Percentiles rank a stretch among this genome's conserved stretches.
Evolutionary conservation across 2,113 vertebrate species (phyloP).

Genomic region (Dasypus novemcinctus): DNA sequence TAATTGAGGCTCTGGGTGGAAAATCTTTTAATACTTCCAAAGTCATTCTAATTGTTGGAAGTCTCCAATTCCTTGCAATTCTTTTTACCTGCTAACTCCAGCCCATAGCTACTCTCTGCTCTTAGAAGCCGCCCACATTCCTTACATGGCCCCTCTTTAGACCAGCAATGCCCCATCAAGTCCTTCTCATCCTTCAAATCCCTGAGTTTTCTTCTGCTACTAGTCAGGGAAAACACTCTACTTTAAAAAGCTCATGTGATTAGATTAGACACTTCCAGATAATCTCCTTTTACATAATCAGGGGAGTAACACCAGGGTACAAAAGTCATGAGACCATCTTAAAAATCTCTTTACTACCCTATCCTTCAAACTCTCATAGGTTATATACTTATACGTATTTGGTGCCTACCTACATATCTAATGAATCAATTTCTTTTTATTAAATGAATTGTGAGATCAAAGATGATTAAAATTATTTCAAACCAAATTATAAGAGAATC

Average conservation of each 20-base stretch:
- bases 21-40: slow-evolving; percentile 30
- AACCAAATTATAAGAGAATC: not conserved
- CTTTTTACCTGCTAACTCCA: not conserved
- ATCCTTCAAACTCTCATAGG: not conserved
- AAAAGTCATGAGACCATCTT: not conserved
- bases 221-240: not conserved
- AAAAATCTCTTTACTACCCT: not conserved
- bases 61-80: slow-evolving; percentile 1
- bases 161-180: not conserved
- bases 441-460: slow-evolving; percentile 34
- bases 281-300: slow-evolving; percentile 6
- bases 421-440: not conserved
- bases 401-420: not conserved
- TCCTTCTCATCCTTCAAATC: not conserved
- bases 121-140: not conserved
- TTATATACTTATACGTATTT: not conserved
- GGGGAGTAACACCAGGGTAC: not conserved
- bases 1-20: not conserved
- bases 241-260: slow-evolving; percentile 17
- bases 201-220: not conserved
- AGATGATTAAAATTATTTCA: not conserved
- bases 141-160: not conserved
- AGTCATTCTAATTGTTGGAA: slow-evolving; percentile 47
- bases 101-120: not conserved
- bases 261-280: not conserved